Conservation (phyloP, 2,113 vertebrate species). For the Bombycilla garrulus region DNA sequence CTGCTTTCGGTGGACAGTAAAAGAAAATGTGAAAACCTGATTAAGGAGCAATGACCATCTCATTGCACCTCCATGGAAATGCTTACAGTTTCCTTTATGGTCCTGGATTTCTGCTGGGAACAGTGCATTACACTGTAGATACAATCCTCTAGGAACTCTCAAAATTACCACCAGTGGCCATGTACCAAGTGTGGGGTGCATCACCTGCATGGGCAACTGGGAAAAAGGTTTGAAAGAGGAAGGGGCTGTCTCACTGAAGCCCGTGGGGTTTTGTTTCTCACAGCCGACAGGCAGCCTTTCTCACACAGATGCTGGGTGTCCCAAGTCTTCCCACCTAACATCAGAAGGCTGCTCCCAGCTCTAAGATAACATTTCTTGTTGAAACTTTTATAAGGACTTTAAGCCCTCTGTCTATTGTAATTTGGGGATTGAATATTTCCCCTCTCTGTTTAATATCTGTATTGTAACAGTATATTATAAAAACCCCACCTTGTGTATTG, state of each 20-base stretch:
- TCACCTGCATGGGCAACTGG: not conserved
- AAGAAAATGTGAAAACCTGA: not conserved
- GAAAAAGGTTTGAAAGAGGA: not conserved
- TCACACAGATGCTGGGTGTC: not conserved
- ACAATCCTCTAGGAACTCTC: not conserved
- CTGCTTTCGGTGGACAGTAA: not conserved
- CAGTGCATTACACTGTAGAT: too few species aligned
- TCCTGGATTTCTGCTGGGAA: not conserved
- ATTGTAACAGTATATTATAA: constrained; percentile 39
- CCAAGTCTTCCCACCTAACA: not conserved
- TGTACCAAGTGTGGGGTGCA: not conserved
- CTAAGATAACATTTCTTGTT: not conserved
- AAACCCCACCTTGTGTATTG: constrained; percentile 63
- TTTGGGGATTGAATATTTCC: constrained; percentile 34
- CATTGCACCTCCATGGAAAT: not conserved
- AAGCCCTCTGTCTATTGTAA: constrained; percentile 26
- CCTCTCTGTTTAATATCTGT: constrained; percentile 66
- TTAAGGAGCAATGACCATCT: not conserved
- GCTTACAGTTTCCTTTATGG: not conserved
- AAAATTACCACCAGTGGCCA: not conserved
- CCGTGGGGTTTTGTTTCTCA: not conserved
- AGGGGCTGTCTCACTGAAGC: not conserved
- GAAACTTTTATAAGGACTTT: constrained; percentile 62
- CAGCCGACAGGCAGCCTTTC: not conserved
- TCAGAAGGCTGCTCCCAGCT: not conserved